A percentile compares a stretch with the other conserved stretches of the same genome.
These are phyloP conservation scores for Lerista edwardsae DNA, from an alignment of 2,797 vertebrate genomes.

Conservation along the genomic window DNA sequence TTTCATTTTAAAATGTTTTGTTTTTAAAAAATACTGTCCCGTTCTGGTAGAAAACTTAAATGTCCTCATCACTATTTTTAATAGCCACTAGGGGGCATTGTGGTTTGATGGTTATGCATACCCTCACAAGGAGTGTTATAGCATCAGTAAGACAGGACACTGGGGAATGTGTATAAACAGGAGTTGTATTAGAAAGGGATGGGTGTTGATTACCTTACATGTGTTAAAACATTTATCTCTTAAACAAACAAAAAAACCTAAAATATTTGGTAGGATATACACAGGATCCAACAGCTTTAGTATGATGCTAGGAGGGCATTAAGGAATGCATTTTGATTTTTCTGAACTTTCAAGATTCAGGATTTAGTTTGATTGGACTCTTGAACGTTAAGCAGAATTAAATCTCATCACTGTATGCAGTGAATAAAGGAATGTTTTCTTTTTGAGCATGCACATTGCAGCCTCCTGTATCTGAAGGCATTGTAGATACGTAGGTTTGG, in stretches of 20 bases:
- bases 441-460: background rate
- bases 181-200: conserved; percentile 63
- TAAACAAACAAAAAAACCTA: background rate
- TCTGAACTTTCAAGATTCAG: conserved; percentile 60
- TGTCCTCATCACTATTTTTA: background rate
- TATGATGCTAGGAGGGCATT: conserved; percentile 48
- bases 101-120: conserved; percentile 76
- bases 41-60: background rate
- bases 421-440: background rate
- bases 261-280: conserved; percentile 63
- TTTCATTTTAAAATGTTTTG: background rate
- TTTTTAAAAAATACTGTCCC: background rate
- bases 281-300: conserved; percentile 54
- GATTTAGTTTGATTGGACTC: conserved; percentile 59
- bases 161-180: conserved; percentile 44
- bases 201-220: conserved; percentile 45
- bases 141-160: conserved; percentile 46
- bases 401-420: accelerated
- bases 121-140: conserved; percentile 23
- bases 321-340: conserved; percentile 66
- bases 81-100: conserved; percentile 84
- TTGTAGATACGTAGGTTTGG: too few relatives aligned
- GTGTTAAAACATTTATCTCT: background rate
- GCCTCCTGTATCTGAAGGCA: too few relatives aligned
- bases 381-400: conserved; percentile 51